These are phyloP conservation scores for Hypomesus transpacificus DNA, from an alignment of 2,113 vertebrate genomes.

Conservation along the genomic window DNA sequence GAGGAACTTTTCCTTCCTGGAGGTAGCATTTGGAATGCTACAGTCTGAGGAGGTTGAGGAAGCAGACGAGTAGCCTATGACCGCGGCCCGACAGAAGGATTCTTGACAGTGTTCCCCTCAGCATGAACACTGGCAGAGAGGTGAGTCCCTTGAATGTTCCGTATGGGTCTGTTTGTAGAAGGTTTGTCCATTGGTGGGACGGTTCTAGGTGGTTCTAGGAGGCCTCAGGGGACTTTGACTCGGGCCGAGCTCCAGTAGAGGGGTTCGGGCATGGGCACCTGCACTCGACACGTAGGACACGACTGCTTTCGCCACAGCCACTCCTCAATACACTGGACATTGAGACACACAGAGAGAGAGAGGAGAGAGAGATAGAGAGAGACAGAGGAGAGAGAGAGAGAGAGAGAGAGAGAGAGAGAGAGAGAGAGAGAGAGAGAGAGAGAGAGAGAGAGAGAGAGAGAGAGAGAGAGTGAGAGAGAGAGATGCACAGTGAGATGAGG, in stretches of 20 bases:
- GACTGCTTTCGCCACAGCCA: slow-evolving; percentile 66
- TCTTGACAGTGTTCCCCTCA: too few species aligned
- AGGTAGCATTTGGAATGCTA: too few species aligned
- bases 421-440: background rate
- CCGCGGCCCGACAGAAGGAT: too few species aligned
- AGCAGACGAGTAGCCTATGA: too few species aligned
- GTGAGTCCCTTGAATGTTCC: too few species aligned
- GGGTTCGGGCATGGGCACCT: slow-evolving; percentile 56
- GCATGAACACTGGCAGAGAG: too few species aligned
- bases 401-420: background rate
- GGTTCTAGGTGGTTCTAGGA: background rate
- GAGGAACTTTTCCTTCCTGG: too few species aligned
- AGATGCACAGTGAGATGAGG: background rate
- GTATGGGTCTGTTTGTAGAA: background rate
- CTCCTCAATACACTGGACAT: slow-evolving; percentile 64
- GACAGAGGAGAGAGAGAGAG: background rate
- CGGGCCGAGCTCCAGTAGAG: slow-evolving; percentile 53
- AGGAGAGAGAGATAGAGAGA: background rate
- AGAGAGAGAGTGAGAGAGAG: background rate
- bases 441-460: background rate
- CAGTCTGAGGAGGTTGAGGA: too few species aligned
- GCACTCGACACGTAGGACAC: slow-evolving; percentile 56
- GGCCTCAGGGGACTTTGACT: slow-evolving; percentile 59
- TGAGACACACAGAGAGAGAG: background rate
- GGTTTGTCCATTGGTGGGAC: background rate